Percentiles rank a stretch among this genome's conserved stretches.
phyloP scores from a whole-genome alignment of 1,140 invertebrate species.

The Caenorhabditis tropicalis region DNA sequence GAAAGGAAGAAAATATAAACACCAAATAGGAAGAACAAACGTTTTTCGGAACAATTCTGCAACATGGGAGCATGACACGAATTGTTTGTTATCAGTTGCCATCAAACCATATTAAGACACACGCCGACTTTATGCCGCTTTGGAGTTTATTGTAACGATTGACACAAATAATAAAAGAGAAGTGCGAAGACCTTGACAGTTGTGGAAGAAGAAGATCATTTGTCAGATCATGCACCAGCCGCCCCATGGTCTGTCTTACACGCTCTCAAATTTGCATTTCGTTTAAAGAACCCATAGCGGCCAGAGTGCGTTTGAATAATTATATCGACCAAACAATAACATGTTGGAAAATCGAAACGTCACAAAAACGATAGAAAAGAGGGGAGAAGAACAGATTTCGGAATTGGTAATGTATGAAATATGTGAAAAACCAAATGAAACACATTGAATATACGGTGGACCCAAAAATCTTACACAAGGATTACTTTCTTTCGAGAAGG shows the following conservation, averaged over 20 bases:
- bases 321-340: constrained; percentile 33
- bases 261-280: constrained; percentile 40
- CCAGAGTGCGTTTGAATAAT: constrained; percentile 36
- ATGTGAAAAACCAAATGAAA: not conserved
- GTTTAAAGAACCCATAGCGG: constrained; percentile 32
- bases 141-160: not conserved
- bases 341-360: not conserved
- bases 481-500: no score
- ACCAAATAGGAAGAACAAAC: not conserved
- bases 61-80: constrained; percentile 2
- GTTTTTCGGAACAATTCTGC: constrained; percentile 20
- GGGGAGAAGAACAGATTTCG: not conserved
- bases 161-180: not conserved
- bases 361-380: not conserved
- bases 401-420: not conserved
- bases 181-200: not conserved
- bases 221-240: constrained; percentile 26
- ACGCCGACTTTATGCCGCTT: not conserved
- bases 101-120: not conserved
- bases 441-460: no score
- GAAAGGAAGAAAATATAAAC: not conserved
- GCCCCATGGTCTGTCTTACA: constrained; percentile 26
- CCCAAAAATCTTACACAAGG: no score
- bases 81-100: constrained; percentile 10
- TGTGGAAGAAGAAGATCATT: not conserved